These are phyloP conservation scores for Callithrix jacchus DNA, from an alignment of 2,113 vertebrate genomes.

Conservation along the genomic window DNA sequence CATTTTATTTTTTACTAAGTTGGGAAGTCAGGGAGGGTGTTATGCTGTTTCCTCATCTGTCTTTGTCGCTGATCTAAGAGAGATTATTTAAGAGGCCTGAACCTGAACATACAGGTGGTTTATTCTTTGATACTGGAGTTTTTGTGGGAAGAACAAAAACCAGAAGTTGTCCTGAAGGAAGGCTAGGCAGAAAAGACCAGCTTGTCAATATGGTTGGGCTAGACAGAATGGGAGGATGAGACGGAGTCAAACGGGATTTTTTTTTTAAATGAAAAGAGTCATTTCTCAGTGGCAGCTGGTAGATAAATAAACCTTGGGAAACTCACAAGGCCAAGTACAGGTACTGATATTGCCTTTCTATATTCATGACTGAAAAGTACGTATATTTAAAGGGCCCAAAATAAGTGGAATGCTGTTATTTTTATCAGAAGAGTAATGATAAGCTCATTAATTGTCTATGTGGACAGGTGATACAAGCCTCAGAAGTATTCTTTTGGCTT, in stretches of 20 bases:
- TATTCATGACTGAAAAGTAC: neutral
- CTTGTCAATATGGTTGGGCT: neutral
- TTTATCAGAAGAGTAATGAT: neutral
- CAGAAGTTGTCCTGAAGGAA: neutral
- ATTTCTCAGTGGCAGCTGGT: neutral
- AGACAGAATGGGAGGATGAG: neutral
- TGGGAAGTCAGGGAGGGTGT: neutral
- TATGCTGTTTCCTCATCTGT: neutral
- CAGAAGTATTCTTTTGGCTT: neutral
- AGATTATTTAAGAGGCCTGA: neutral
- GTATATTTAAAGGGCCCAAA: neutral
- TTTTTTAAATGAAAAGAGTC: neutral
- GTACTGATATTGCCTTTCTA: neutral
- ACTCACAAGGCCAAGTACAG: neutral
- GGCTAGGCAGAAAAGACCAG: neutral
- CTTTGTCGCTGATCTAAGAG: neutral
- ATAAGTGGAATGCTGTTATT: neutral
- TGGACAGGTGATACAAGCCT: neutral
- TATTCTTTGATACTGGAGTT: neutral
- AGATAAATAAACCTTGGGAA: neutral
- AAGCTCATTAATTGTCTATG: neutral
- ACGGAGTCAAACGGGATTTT: neutral
- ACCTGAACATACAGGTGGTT: neutral
- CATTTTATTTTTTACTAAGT: neutral
- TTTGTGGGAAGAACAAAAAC: neutral